Evolutionary conservation across 2,888 invertebrate species (phyloP).

Genomic region (Cosmia trapezina): DNA sequence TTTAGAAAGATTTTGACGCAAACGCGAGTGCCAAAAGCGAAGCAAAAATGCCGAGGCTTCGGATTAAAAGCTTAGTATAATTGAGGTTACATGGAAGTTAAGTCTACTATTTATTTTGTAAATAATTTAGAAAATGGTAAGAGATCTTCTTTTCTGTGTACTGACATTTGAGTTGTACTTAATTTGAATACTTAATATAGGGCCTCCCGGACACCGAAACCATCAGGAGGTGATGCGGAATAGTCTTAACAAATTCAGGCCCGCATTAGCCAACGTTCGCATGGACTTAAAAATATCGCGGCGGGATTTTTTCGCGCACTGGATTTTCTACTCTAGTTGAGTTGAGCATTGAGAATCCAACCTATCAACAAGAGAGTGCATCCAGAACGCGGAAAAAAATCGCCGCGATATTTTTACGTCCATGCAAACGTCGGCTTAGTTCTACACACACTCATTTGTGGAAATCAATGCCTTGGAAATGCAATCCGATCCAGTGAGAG

Average conservation of each 20-base stretch:
- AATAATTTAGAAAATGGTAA: neutral
- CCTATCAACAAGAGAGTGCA: too few relatives aligned
- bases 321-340: too few relatives aligned
- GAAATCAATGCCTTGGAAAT: neutral
- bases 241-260: neutral
- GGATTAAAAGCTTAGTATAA: slow-evolving; percentile 37
- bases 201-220: neutral
- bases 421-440: too few relatives aligned
- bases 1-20: slow-evolving; percentile 21
- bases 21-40: slow-evolving; percentile 6
- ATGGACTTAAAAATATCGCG: too few relatives aligned
- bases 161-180: neutral
- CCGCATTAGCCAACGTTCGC: neutral
- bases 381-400: too few relatives aligned
- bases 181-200: neutral
- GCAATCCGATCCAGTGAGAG: neutral
- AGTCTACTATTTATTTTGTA: neutral
- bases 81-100: slow-evolving; percentile 12
- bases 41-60: neutral
- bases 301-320: too few relatives aligned
- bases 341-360: too few relatives aligned
- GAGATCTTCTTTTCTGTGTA: neutral
- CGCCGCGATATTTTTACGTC: too few relatives aligned
- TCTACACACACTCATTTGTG: neutral
- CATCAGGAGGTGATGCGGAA: neutral